Conservation (phyloP, 2,113 vertebrate genomes). For the Mesembrinibis cayennensis region DNA sequence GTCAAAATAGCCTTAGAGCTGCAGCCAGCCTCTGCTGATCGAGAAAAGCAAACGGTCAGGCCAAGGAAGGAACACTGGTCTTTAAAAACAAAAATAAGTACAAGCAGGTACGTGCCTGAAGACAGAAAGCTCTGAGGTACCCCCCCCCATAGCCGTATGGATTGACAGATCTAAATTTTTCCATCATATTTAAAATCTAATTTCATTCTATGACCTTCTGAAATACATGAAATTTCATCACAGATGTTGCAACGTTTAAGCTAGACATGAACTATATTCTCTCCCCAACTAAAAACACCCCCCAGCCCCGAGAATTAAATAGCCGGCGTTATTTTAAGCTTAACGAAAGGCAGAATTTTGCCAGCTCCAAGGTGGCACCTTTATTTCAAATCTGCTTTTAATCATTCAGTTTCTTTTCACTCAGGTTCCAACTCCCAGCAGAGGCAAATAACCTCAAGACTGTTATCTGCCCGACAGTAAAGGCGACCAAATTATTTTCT, state of each 20-base stretch:
- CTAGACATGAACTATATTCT: not conserved
- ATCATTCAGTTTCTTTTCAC: slow-evolving; percentile 38
- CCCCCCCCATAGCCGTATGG: not conserved
- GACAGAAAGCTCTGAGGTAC: not conserved
- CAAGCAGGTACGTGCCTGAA: not conserved
- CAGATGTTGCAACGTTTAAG: not conserved
- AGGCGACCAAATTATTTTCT: slow-evolving; percentile 61
- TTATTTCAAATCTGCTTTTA: slow-evolving; percentile 52
- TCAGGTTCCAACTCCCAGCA: slow-evolving; percentile 35
- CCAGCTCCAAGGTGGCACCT: slow-evolving; percentile 17
- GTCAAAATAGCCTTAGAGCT: not conserved
- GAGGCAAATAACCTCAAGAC: slow-evolving; percentile 49
- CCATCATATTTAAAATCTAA: not conserved
- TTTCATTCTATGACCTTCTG: not conserved
- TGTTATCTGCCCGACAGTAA: slow-evolving; percentile 17
- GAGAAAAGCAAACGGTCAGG: not conserved
- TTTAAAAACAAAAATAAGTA: not conserved
- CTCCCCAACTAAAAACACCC: not conserved
- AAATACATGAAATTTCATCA: not conserved
- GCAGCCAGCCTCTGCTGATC: not conserved
- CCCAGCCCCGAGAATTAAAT: not conserved
- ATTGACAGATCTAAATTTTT: not conserved
- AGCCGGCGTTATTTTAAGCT: not conserved
- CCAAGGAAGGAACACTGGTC: not conserved
- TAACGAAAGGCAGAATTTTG: slow-evolving; percentile 20